A percentile compares a stretch with the other conserved stretches of the same genome.
These are phyloP conservation scores for Pelvicachromis taeniatus DNA, from an alignment of 2,113 vertebrate genomes.

Conservation along the genomic window DNA sequence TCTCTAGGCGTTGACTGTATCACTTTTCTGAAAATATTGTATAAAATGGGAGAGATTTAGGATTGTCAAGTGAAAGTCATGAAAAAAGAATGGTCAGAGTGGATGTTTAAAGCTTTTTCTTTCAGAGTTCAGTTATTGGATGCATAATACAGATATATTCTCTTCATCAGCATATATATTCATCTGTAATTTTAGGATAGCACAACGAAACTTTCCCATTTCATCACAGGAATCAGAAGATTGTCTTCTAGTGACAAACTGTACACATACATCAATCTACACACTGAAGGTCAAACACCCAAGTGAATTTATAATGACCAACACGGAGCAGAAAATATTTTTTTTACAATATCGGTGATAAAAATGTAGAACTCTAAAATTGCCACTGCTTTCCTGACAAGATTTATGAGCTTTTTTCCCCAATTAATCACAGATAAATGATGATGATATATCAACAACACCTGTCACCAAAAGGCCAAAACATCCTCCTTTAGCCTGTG, in stretches of 20 bases:
- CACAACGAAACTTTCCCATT: neutral
- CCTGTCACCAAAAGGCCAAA: neutral
- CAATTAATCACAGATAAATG: neutral
- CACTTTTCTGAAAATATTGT: neutral
- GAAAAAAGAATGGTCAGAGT: neutral
- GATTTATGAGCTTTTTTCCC: neutral
- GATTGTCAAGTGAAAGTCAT: neutral
- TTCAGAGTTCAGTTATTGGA: neutral
- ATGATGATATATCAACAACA: neutral
- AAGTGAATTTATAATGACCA: neutral
- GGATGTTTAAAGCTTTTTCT: neutral
- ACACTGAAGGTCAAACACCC: neutral
- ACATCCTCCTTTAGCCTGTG: neutral
- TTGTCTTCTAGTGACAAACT: neutral
- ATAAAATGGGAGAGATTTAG: neutral
- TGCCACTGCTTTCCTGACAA: neutral
- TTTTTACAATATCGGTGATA: neutral
- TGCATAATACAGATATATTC: neutral
- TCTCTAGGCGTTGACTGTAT: neutral
- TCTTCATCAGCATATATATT: neutral
- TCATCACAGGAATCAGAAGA: neutral
- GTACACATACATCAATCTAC: neutral
- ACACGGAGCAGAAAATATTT: neutral
- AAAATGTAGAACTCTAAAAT: neutral
- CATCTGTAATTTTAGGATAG: neutral